Base-by-base conservation (phyloP, 1,140 invertebrate species). In the Diorhabda elongata region DNA sequence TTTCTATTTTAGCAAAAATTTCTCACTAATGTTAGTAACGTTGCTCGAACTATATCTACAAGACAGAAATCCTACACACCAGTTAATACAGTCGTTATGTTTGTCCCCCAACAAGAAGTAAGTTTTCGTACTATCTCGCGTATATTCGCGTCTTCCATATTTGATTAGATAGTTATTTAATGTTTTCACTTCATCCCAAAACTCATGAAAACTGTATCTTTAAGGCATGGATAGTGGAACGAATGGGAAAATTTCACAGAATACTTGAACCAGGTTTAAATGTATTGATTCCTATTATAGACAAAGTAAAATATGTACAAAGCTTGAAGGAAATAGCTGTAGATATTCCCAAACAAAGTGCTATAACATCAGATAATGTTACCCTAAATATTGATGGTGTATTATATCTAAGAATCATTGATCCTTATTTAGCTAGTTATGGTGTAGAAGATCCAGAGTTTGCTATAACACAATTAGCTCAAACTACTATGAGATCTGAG, bases 361-460 rank as follows among this genome's bases (percentile, higher is more conserved):
- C 98, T 44, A 98, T 99, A 72, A 98, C 98, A 11, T 87, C 91
- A 83, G 97, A 99, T 82, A 99, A 98, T 85, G 98, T 99, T 0
- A 97, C 94, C 3, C 83, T 99, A 59, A 93, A 89, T 78, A 95
- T 99, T 78, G 98, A 99, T 85, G 98, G 97, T 73, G 97, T 99
- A 8, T 85, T 99, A 41, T 99, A 99, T 83, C 87, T 99, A 66
- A 86, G 92, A 81, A 93, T 99, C 73, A 85, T 95, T 67, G 92
- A 99, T 85, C 91, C 98, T 11, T 99, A 98, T 81, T 79, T 89
- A 75, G 92, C 97, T 62, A 98, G 96, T 70, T 99, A 99, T 84
- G 98, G 98, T 44, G 97, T 99, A 42, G 97, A 99, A 85, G 98
- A 99, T 86, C 95, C 97, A 11, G 97, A 99, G 83, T 99, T 98